A percentile compares a stretch with the other conserved stretches of the same genome.
These are phyloP conservation scores for Phaedon cochleariae DNA, from an alignment of 2,888 invertebrate genomes.

Conservation along the genomic window DNA sequence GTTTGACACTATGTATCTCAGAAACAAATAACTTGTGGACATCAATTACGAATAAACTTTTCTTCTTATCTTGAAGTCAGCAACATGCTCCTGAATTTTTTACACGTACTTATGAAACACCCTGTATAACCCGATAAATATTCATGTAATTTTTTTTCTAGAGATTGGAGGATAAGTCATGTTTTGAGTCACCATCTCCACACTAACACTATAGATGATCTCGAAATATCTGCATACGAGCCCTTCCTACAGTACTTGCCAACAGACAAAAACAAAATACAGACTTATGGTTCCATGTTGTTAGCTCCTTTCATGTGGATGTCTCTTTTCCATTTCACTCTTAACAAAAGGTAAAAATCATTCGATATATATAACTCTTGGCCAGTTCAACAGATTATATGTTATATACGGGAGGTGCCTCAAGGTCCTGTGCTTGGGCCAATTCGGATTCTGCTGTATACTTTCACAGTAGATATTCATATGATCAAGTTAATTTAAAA, in stretches of 20 bases:
- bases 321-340: conserved; percentile 56
- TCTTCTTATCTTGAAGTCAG: too few species aligned
- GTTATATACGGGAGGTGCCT: not conserved
- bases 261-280: conserved; percentile 63
- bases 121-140: not conserved
- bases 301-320: conserved; percentile 59
- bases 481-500: too few species aligned
- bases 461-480: too few species aligned
- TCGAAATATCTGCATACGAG: conserved; percentile 74
- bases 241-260: conserved; percentile 74
- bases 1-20: too few species aligned
- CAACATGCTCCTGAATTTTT: too few species aligned
- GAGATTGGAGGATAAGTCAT: conserved; percentile 80
- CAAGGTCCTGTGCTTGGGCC: too few species aligned
- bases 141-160: too few species aligned
- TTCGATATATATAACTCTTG: not conserved
- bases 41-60: too few species aligned
- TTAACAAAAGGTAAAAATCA: conserved; percentile 61
- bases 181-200: conserved; percentile 81
- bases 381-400: too few species aligned
- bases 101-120: too few species aligned
- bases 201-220: conserved; percentile 79
- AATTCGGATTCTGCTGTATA: too few species aligned
- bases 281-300: conserved; percentile 65
- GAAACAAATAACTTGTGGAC: too few species aligned